A percentile compares a stretch with the other conserved stretches of the same genome.
Conservation (phyloP, 1,140 invertebrate species). For the Drosophila bocqueti region DNA sequence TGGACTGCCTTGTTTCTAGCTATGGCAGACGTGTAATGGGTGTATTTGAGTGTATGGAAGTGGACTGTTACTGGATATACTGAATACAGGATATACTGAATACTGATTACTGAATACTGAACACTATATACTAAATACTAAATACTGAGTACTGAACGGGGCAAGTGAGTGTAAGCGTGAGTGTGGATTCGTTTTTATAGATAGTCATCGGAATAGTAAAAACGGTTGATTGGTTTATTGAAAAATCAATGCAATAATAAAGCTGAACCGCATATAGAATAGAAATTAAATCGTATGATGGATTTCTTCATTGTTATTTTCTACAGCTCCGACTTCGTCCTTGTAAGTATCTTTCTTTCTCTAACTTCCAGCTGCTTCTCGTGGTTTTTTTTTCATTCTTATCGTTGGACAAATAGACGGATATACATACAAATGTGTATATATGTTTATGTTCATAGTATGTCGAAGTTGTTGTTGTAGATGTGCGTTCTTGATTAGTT, state of each 20-base stretch:
- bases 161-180: constrained; percentile 24
- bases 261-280: constrained; percentile 85
- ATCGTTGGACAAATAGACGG: constrained; percentile 3
- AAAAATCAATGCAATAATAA: constrained; percentile 84
- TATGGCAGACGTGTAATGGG: not conserved
- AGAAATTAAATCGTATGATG: constrained; percentile 85
- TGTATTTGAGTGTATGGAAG: not conserved
- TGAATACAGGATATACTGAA: not conserved
- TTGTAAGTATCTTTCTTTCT: constrained; percentile 9
- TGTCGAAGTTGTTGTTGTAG: constrained; percentile 22
- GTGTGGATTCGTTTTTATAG: constrained; percentile 41
- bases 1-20: not conserved
- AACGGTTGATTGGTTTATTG: constrained; percentile 69
- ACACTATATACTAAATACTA: constrained; percentile 6
- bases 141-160: constrained; percentile 5
- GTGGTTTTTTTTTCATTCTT: not conserved
- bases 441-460: constrained; percentile 44
- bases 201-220: constrained; percentile 66
- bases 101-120: not conserved
- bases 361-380: constrained; percentile 6
- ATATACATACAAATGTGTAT: constrained; percentile 34
- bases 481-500: constrained; percentile 53
- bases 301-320: constrained; percentile 59
- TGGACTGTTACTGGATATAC: not conserved
- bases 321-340: constrained; percentile 25